Evolutionary conservation across 2,113 vertebrate species (phyloP).

Genomic region (Ellobius talpinus): DNA sequence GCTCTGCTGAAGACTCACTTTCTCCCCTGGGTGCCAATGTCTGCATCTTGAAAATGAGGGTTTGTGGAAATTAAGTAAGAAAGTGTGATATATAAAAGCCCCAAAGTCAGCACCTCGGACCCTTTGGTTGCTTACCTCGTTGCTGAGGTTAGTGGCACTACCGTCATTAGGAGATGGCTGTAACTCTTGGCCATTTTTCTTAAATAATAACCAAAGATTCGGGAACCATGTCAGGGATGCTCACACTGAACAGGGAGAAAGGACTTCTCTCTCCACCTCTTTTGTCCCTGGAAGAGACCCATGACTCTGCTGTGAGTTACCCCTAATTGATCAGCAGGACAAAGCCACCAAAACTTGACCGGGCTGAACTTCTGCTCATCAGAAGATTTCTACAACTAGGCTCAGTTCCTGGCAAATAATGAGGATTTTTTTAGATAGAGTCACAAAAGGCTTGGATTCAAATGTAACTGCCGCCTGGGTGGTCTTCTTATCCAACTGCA

Average conservation of each 20-base stretch:
- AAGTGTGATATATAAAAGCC: background rate
- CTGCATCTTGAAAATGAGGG: background rate
- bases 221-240: background rate
- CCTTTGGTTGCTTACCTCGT: background rate
- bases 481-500: background rate
- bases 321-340: background rate
- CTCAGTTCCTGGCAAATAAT: constrained; percentile 6
- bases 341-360: constrained; percentile 39
- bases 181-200: background rate
- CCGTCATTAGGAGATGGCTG: constrained; percentile 14
- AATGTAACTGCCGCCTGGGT: background rate
- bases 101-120: background rate
- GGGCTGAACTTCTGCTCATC: constrained; percentile 27
- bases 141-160: background rate
- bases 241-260: background rate
- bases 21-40: background rate
- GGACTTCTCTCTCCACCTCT: background rate
- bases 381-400: constrained; percentile 46
- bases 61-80: constrained; percentile 27
- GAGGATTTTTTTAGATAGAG: constrained; percentile 35
- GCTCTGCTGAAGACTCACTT: background rate
- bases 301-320: background rate
- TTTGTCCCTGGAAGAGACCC: background rate
- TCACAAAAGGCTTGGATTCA: background rate
- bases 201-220: background rate